Base-by-base conservation (phyloP, 2,888 invertebrate genomes). In the Hedychridium roseum region DNA sequence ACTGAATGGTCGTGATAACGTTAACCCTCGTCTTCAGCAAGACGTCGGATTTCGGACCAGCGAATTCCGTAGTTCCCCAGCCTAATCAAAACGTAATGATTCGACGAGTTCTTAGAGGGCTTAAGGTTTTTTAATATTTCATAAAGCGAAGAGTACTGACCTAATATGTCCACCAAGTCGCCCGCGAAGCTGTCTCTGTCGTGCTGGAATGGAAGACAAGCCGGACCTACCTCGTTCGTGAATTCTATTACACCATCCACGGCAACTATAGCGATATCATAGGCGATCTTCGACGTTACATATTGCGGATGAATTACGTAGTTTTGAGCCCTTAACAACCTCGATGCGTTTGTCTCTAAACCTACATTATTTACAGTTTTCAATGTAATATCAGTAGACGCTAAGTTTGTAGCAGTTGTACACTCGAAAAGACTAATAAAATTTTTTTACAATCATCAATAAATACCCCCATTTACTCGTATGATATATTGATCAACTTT, bases 121-220 rank as follows among this genome's bases (percentile, higher is more conserved):
- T 21, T 15, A 37, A 4, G 2, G n/a, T 42, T 16, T 27, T 6
- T 15, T 17, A 31, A 43, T 5, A 16, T n/a, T n/a, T n/a, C n/a
- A n/a, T n/a, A n/a, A n/a, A n/a, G n/a, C n/a, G n/a, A n/a, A n/a
- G n/a, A 17, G 28, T 37, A 41, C 45, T 21, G 3, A 55, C 60
- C 62, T 9, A 60, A n/a, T 3, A 73, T 59, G 1, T 59, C 60
- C 4, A 79, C 74, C 2, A 9, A 32, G 2, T 54, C 42, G 2
- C 71, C 73, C 1, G 43, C 66, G 26, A 79, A 76, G 2, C 67
- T 61, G 7, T 71, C 66, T 0, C 9, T 32, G 2, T 53, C 18
- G 40, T 71, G 69, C 41, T 63, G 57, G 71, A 88, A 88, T 0
- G 89, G 89, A 31, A 89, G 67, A 63, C 89, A 89, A 15, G 78